Conservation (phyloP, 1,140 invertebrate species). For the Caenorhabditis tropicalis region DNA sequence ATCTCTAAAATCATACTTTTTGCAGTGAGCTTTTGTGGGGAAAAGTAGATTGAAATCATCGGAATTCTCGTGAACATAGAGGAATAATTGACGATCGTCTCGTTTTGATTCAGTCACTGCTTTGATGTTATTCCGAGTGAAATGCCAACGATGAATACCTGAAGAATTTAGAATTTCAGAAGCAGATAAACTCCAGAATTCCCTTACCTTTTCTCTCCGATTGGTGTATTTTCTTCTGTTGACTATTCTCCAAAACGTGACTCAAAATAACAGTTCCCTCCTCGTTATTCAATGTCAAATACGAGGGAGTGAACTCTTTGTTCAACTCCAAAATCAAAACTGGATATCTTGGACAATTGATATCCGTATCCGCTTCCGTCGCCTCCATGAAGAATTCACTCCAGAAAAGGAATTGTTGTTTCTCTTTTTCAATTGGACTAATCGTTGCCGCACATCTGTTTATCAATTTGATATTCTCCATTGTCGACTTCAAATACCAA, state of each 20-base stretch:
- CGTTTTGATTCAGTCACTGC: conserved; percentile 88
- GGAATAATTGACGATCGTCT: conserved; percentile 90
- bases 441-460: conserved; percentile 76
- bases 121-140: conserved; percentile 88
- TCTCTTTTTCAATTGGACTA: conserved; percentile 72
- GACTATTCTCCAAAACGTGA: conserved; percentile 71
- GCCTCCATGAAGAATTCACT: conserved; percentile 94
- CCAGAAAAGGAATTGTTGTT: conserved; percentile 81
- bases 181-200: not conserved
- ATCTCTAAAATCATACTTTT: conserved; percentile 72
- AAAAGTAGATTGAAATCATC: conserved; percentile 99
- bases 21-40: conserved; percentile 84
- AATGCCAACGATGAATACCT: conserved; percentile 90
- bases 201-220: conserved; percentile 7
- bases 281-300: conserved; percentile 66
- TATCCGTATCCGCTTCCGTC: conserved; percentile 81
- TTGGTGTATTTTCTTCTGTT: conserved; percentile 82
- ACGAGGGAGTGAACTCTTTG: conserved; percentile 73
- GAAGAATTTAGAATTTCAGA: not conserved
- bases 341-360: conserved; percentile 70
- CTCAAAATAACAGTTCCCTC: conserved; percentile 67
- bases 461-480: conserved; percentile 95
- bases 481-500: conserved; percentile 95
- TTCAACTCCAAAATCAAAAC: conserved; percentile 88
- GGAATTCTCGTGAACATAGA: conserved; percentile 96